phyloP scores from a whole-genome alignment of 2,888 invertebrate genomes.

The Caenorhabditis sp. region DNA sequence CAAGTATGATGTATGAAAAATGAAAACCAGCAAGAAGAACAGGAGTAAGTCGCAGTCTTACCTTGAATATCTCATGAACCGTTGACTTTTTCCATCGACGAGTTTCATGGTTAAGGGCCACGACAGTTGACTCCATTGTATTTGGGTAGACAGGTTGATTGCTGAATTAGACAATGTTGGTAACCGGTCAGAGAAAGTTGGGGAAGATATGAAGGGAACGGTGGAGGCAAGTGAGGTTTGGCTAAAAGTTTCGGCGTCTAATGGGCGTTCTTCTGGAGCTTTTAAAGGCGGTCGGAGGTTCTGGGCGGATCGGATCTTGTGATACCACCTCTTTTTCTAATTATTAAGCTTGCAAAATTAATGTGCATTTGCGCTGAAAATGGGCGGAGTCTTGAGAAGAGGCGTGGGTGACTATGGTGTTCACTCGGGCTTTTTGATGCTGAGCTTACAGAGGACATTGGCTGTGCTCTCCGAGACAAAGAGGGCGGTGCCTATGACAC shows the following conservation, averaged over 20 bases:
- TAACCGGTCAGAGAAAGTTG: slow-evolving; percentile 4
- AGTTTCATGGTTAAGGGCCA: slow-evolving; percentile 25
- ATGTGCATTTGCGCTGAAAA: slow-evolving; percentile 31
- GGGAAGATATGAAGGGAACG: neutral
- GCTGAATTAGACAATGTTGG: slow-evolving; percentile 9
- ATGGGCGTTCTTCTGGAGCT: slow-evolving; percentile 42
- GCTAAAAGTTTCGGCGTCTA: slow-evolving; percentile 18
- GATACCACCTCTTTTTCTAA: slow-evolving; percentile 52
- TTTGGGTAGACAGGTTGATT: slow-evolving; percentile 20
- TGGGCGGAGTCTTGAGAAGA: slow-evolving; percentile 27
- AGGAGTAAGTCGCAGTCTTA: slow-evolving; percentile 2
- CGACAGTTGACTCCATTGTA: slow-evolving; percentile 33
- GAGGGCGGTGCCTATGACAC: slow-evolving; percentile 28
- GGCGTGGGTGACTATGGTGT: slow-evolving; percentile 40
- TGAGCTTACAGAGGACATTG: slow-evolving; percentile 42
- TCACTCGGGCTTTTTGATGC: slow-evolving; percentile 8
- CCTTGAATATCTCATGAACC: slow-evolving; percentile 10
- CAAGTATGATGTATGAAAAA: neutral
- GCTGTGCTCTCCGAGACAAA: slow-evolving; percentile 47
- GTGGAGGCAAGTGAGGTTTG: neutral
- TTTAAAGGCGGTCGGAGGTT: slow-evolving; percentile 39
- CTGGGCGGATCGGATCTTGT: slow-evolving; percentile 55
- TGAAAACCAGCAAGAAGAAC: neutral
- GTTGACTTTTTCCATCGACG: slow-evolving; percentile 19
- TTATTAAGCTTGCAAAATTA: slow-evolving; percentile 46